A percentile compares a stretch with the other conserved stretches of the same genome.
Conservation (phyloP, 2,797 vertebrate genomes). For the Tapera naevia region DNA sequence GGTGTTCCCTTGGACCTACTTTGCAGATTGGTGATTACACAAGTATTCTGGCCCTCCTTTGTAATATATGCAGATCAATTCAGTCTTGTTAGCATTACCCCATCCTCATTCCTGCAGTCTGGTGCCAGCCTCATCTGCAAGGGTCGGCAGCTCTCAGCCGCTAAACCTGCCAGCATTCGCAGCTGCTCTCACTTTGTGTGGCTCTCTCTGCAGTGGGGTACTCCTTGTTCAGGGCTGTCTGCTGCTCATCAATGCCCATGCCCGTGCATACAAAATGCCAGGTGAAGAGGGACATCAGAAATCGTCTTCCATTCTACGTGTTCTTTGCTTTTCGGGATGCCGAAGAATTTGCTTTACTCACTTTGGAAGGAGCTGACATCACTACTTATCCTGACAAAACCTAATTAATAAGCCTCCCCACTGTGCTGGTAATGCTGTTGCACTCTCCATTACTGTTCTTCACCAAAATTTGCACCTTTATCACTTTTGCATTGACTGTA, state of each 20-base stretch:
- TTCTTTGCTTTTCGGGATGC: rapidly evolving
- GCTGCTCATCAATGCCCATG: neutral
- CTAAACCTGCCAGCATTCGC: conserved; percentile 19
- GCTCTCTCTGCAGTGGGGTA: neutral
- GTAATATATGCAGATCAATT: conserved; percentile 41
- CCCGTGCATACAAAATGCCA: neutral
- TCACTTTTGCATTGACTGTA: neutral
- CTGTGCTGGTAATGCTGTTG: neutral
- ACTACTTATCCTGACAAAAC: neutral
- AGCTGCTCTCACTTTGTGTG: conserved; percentile 9
- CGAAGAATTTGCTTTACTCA: rapidly evolving
- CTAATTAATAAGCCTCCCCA: neutral
- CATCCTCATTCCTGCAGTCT: neutral
- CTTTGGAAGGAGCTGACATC: neutral
- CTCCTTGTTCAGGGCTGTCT: neutral
- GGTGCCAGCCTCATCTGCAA: conserved; percentile 50
- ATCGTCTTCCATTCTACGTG: rapidly evolving
- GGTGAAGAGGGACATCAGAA: neutral
- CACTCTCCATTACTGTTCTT: neutral
- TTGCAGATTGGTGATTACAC: neutral
- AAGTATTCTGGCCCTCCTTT: neutral
- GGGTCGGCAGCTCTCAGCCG: conserved; percentile 11
- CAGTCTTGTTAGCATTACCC: conserved; percentile 8
- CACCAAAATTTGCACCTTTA: neutral
- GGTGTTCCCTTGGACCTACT: conserved; percentile 56